These are phyloP conservation scores for Festucalex cinctus DNA, from an alignment of 2,113 vertebrate species.

Conservation along the genomic window DNA sequence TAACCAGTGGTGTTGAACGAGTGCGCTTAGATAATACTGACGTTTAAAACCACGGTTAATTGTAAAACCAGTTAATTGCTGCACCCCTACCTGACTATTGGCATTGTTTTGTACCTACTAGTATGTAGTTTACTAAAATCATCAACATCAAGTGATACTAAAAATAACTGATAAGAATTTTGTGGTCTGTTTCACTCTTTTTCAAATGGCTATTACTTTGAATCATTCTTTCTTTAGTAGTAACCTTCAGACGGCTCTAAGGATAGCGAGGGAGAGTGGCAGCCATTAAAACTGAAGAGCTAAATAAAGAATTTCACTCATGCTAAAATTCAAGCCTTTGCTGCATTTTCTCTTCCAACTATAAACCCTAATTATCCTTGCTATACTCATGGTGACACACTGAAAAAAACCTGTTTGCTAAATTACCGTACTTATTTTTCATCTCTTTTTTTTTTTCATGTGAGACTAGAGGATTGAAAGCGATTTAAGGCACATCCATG, in stretches of 20 bases:
- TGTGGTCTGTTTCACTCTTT: slow-evolving; percentile 32
- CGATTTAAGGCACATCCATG: background rate
- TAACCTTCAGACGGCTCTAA: slow-evolving; percentile 40
- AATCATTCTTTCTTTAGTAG: slow-evolving; percentile 49
- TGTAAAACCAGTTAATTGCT: too few species aligned
- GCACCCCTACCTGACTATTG: too few species aligned
- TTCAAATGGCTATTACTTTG: slow-evolving; percentile 55
- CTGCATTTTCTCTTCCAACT: slow-evolving; percentile 36
- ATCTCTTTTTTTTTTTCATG: slow-evolving; percentile 15
- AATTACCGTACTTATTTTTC: slow-evolving; percentile 21
- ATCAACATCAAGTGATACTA: slow-evolving; percentile 19
- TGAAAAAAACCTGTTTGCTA: slow-evolving; percentile 10
- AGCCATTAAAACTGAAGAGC: slow-evolving; percentile 46
- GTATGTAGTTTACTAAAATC: background rate
- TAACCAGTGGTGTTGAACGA: too few species aligned
- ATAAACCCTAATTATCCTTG: slow-evolving; percentile 49
- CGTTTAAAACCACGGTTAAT: too few species aligned
- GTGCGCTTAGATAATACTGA: too few species aligned
- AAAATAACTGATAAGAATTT: slow-evolving; percentile 39
- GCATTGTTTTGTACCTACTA: background rate
- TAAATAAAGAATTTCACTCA: slow-evolving; percentile 56
- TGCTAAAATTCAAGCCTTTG: slow-evolving; percentile 47
- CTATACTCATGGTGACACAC: slow-evolving; percentile 12
- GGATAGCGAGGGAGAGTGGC: slow-evolving; percentile 40
- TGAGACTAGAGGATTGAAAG: slow-evolving; percentile 7